Base-by-base conservation (phyloP, 2,888 invertebrate species). In the Volucella inflata region DNA sequence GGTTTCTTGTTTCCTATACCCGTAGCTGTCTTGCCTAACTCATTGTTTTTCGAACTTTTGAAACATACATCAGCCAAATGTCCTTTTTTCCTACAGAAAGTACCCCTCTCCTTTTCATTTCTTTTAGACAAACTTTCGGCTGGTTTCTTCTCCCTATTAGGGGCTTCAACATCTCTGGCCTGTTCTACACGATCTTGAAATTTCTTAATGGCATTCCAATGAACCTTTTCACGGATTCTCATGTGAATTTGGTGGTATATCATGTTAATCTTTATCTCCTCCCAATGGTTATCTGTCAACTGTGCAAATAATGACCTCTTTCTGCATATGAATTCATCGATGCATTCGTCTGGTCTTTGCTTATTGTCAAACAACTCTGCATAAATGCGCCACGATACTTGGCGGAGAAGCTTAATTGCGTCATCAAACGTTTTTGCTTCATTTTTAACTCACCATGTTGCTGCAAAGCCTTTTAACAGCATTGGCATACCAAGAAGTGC, bases 331-430 rank as follows among this genome's bases (percentile, higher is more conserved):
- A 40, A 67, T 50, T 57, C 14, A 21, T 70, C 48, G 30, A 70
- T 57, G 30, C 36, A 30, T 57, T 57, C 42, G 14, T 48, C 36
- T 57, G 46, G 14, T 53, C 11, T 64, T 46, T 38, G 21, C 55
- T 36, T 14, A 1, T 55, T 36, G 17, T 55, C 59, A 14, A 60
- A 60, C 11, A 59, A 30, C 12, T 74, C 36, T 8, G 60, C 14
- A 12, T 67, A 67, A n/a, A 67, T 46, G n/a, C 59, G 50, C 71
- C 60, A 71, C 10, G 71, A 65, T 21, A 57, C 38, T 40, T n/a
- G 9, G 3, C 30, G 55, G 0, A 57, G 36, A 8, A 57, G 14
- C n/a, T 57, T 75, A 12, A 46, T 48, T 3, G 65, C 65, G 8
- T 62, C 72, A 3, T 62, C 36, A 17, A 74, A 74, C 3, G 14